Conservation (phyloP, 2,113 vertebrate species). For the Halichoerus grypus region DNA sequence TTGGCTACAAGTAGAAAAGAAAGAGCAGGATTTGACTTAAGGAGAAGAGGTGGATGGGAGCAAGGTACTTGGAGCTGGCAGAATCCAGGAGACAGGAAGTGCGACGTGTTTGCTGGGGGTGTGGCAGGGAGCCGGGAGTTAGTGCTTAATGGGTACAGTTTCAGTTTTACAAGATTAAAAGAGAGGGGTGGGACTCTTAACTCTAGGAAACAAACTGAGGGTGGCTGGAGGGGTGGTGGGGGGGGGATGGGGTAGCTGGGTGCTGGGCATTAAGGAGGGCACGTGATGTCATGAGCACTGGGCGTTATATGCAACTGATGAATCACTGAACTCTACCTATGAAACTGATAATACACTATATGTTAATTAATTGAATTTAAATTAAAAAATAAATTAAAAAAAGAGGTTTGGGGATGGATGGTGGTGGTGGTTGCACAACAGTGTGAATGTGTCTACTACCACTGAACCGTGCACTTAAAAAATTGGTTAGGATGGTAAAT, state of each 20-base stretch:
- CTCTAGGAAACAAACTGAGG: neutral
- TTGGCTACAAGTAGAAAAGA: neutral
- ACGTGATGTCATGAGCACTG: neutral
- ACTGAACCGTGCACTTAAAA: neutral
- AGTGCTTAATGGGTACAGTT: neutral
- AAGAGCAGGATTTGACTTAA: neutral
- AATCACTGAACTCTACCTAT: neutral
- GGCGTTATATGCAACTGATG: neutral
- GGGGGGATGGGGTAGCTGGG: neutral
- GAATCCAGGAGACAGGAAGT: neutral
- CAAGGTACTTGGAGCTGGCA: neutral
- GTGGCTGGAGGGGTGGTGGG: neutral
- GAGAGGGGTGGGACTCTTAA: neutral
- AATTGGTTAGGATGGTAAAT: neutral
- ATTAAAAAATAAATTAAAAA: neutral
- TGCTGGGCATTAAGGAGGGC: neutral
- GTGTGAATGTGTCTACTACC: too few species aligned
- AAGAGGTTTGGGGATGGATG: neutral
- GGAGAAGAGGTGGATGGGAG: neutral
- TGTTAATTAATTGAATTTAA: neutral
- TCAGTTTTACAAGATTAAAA: neutral
- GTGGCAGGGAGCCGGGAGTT: rapidly evolving
- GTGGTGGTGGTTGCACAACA: too few species aligned
- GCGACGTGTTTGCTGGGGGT: neutral
- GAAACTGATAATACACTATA: neutral